Evolutionary conservation across 2,797 vertebrate species (phyloP).

Genomic region (Melanitta fusca): DNA sequence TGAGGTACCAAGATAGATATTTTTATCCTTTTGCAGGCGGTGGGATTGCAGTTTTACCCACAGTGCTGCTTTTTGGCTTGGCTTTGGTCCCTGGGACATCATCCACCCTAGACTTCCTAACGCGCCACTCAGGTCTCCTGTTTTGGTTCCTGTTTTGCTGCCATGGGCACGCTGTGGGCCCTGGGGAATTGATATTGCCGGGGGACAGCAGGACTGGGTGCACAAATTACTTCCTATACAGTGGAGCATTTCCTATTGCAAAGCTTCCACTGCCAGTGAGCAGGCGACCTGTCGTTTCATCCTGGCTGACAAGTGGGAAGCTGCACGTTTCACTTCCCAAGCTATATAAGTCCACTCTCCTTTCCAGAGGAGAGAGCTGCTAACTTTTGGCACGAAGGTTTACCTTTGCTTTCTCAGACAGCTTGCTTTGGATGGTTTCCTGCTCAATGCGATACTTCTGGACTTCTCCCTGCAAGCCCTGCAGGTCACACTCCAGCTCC

Average conservation of each 20-base stretch:
- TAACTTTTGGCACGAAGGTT: accelerated
- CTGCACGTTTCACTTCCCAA: neutral
- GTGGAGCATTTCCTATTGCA: neutral
- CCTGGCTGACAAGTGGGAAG: neutral
- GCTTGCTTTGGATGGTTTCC: slow-evolving; percentile 27
- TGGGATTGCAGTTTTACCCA: accelerated
- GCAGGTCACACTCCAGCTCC: slow-evolving; percentile 74
- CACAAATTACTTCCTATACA: neutral
- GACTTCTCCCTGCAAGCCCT: slow-evolving; percentile 62
- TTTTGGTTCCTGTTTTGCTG: neutral
- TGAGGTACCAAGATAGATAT: neutral
- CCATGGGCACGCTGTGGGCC: neutral
- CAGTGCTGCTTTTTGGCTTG: neutral
- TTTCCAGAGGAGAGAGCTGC: neutral
- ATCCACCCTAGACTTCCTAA: neutral
- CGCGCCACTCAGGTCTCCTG: neutral
- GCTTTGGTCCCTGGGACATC: neutral
- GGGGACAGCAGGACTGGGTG: neutral
- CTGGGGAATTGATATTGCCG: neutral
- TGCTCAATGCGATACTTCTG: slow-evolving; percentile 35
- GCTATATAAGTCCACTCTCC: neutral
- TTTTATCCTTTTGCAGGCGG: neutral
- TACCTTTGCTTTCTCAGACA: slow-evolving; percentile 79
- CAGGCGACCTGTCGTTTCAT: neutral
- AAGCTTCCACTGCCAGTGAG: neutral